These are phyloP conservation scores for Euwallacea similis DNA, from an alignment of 1,140 invertebrate genomes.

Conservation along the genomic window DNA sequence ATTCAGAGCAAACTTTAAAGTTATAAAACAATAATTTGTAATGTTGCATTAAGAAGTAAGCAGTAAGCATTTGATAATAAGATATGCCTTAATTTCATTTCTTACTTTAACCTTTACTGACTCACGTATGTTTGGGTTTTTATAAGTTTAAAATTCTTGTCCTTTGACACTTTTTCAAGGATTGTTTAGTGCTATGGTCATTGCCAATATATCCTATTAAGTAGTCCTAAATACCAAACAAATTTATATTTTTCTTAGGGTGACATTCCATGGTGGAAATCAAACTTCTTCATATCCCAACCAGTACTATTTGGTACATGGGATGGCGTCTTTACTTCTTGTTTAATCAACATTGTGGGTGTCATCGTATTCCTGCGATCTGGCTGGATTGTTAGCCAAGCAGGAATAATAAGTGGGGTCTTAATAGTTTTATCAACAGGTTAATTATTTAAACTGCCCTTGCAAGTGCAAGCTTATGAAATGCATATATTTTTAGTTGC, in stretches of 20 bases:
- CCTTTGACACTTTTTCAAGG: no score
- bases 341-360: constrained; percentile 95
- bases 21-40: no score
- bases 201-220: not conserved
- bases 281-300: constrained; percentile 90
- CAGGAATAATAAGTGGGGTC: constrained; percentile 85
- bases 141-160: no score
- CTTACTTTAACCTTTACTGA: no score
- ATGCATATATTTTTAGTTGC: constrained; percentile 64
- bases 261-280: constrained; percentile 87
- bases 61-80: no score
- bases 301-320: constrained; percentile 95
- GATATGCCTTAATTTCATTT: no score
- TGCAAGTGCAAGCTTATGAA: not conserved
- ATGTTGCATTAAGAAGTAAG: no score
- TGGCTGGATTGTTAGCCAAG: constrained; percentile 96
- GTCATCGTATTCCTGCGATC: constrained; percentile 95
- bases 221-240: not conserved
- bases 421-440: constrained; percentile 86
- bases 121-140: no score
- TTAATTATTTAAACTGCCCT: constrained; percentile 47
- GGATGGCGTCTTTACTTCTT: constrained; percentile 95
- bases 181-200: no score
- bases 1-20: no score
- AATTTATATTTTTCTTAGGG: constrained; percentile 57